Evolutionary conservation across 1,140 invertebrate genomes (phyloP), one percentile per base, ranked within the genome.

Genomic region (Phocides pigmalion): DNA sequence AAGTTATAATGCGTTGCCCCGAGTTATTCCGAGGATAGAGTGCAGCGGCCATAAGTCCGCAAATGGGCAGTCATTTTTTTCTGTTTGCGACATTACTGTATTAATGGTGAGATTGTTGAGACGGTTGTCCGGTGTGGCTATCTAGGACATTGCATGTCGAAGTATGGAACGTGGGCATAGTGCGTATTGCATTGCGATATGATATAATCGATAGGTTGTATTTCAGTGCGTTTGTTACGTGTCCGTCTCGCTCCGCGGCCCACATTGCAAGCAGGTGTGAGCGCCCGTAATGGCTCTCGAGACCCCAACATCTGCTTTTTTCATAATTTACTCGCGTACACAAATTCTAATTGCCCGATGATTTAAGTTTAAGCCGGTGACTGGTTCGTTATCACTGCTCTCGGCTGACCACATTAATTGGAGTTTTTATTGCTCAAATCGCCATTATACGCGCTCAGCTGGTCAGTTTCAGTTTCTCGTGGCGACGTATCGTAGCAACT

Each of bases 281-380:
- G 56, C 44, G 44, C 44, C 44, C 17, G 49, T 83, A 84, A 83
- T 81, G 76, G 69, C 77, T 82, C 78, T 79, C 71, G 80, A 78
- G 76, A 73, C 74, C 67, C 70, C 66, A 82, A 84, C 89, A 91
- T 89, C 89, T 91, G 89, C 87, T 89, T 89, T 76, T 87, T 87
- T 78, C 72, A 79, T 74, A 80, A 84, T 80, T 79, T 70, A 85
- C 81, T 59, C 68, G 68, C 62, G 70, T 70, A 73, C 68, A 84
- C 79, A 62, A 85, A 84, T 89, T 89, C 72, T 79, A 86, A 89
- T 81, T 84, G 76, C 68, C 72, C 71, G 74, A 74, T 66, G 65
- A 73, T 76, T 76, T 72, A 68, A 78, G 70, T 75, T 77, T 58
- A 72, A 73, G 73, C 75, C 65, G 59, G 22, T 6, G 17, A 44